Evolutionary conservation across 1,140 invertebrate species (phyloP), one percentile per base, ranked within the genome.

Genomic region (Subanguina moxae): DNA sequence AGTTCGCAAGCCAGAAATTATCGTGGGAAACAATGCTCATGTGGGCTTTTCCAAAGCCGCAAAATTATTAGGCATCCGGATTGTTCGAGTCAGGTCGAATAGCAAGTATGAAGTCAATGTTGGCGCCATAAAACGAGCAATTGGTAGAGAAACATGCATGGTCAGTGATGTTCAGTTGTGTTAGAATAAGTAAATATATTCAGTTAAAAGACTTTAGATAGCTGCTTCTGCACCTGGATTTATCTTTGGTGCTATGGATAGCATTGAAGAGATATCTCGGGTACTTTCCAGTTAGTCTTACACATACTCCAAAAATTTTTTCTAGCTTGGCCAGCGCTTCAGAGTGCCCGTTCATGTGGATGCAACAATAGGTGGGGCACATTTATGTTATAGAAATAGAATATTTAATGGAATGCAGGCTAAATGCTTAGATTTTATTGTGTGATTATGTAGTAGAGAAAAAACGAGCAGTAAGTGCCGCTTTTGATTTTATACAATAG

Each of bases 21-120:
- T 98, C 8, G 84, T 92, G 3, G 92, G 94, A 0, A 83, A 87
- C 0, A 94, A 94, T 0, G 92, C 89, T 8, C 95, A 98, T 84
- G 89, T 92, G 1, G 94, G 93, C 0, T 97, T 98, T 85, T 92
- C 96, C 78, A 98, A 98, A 80, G 94, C 93, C 13, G 91, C 91
- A 0, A 87, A 90, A 75, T 90, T 91, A 80, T 89, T 97, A 46
- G 88, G 88, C 56, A 90, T 98, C 64, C 88, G 87, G 66, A 86
- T 95, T n/a, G 87, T 86, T 52, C 87, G 88, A 64, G 87, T 97
- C 46, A 88, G 89, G 23, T 86, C 95, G 0, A 87, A 93, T 84
- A 86, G 87, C 32, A 80, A 78, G 3, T 84, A 84, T 9, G 77
- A 77, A 62, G 92, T 91, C 1, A 87, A 93, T 80, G 83, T 96